Evolutionary conservation across 2,113 vertebrate genomes (phyloP), one percentile per base, ranked within the genome.

Genomic region (Orycteropus afer): DNA sequence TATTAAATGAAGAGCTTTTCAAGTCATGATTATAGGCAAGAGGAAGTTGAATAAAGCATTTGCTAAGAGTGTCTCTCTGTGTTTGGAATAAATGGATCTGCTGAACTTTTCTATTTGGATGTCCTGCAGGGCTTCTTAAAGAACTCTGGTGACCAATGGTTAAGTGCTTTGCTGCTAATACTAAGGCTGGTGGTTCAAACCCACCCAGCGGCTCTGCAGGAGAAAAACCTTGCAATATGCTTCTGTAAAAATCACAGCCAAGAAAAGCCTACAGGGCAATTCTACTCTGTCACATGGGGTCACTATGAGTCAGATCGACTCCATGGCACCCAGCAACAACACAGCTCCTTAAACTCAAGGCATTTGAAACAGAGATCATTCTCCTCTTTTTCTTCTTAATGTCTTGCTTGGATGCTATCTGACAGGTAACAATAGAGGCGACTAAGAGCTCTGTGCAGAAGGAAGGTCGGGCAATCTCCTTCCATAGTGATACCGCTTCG

Each of bases 1-100:
- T 96, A 93, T 80, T 87, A 91, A 86, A 95, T 90, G 12, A 88
- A 67, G 45, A 88, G 55, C n/a, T 23, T 80, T 78, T 91, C 76
- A 88, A 90, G 73, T 77, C 61, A 67, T 90, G 88, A 86, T 80
- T 45, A 27, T n/a, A 67, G 23, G 23, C 37, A 25, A 90, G 82
- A 91, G 51, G 86, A 93, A 74, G 49, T 32, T 78, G 34, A 94
- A 79, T 78, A 45, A 91, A 79, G 27, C 18, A 92, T 95, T 80
- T 87, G 53, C 82, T 51, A 63, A 80, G 69, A 69, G 61, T 47
- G 37, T 55, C 47, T 94, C 29, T 81, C 84, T 47, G 42, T 77
- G 20, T 13, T 3, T 15, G 1, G 79, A 42, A 14, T 69, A 63
- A 85, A 20, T 77, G 27, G 42, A 9, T 91, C 45, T 71, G 32